Percentiles rank a stretch among this genome's conserved stretches.
These are phyloP conservation scores for Rhizoglyphus robini DNA, from an alignment of 1,140 invertebrate species.

Conservation along the genomic window DNA sequence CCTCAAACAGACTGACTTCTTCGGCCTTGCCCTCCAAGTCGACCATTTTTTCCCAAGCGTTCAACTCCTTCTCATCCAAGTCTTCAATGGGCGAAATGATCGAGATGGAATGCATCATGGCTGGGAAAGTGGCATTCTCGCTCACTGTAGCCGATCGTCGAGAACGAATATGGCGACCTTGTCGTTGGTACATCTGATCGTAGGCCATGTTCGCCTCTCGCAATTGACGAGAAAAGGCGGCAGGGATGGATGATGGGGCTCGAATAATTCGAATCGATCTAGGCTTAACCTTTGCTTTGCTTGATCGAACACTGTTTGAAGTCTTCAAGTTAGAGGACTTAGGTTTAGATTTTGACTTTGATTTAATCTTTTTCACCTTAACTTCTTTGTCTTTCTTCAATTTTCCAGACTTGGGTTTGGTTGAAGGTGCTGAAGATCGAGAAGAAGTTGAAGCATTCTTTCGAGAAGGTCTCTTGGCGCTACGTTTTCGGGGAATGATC, in stretches of 20 bases:
- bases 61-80: constrained; percentile 13
- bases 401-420: neutral
- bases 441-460: neutral
- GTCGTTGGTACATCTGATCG: neutral
- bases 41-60: constrained; percentile 7
- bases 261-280: neutral
- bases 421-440: neutral
- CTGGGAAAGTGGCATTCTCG: constrained; percentile 5
- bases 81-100: constrained; percentile 19
- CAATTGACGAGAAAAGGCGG: constrained; percentile 4
- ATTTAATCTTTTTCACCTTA: neutral
- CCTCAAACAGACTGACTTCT: neutral
- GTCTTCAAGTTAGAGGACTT: neutral
- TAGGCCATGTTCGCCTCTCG: neutral
- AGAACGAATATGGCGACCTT: neutral
- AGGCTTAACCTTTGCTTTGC: neutral
- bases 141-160: neutral
- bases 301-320: neutral
- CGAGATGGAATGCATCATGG: constrained; percentile 10
- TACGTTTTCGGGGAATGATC: neutral
- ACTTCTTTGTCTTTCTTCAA: neutral
- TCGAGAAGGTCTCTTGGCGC: neutral
- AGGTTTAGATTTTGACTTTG: neutral
- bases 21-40: neutral
- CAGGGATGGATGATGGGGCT: constrained; percentile 6